Base-by-base conservation (phyloP, 2,888 invertebrate genomes). In the Autographa gamma region DNA sequence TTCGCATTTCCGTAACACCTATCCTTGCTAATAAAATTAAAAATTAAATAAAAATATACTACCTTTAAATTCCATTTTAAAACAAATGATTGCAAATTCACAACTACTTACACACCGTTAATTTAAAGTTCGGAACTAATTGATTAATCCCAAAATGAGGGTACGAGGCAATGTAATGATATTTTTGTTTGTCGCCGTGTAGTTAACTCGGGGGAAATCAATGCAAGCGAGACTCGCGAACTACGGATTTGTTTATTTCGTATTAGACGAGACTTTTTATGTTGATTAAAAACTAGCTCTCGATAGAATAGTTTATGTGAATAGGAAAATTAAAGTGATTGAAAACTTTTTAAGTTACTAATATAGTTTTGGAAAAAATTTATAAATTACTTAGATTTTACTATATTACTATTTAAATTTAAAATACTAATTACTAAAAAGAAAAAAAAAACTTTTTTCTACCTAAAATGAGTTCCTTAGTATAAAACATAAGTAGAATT, bases 161-260 rank as follows among this genome's bases (percentile, higher is more conserved):
- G 73, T 62, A 69, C 64, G 66, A 2, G 69, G 65, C 71, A 63
- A 78, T 67, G 74, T 80, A 78, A 82, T 74, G 67, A 73, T 79
- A 76, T 81, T 85, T 74, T 81, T 70, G 72, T 71, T 67, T 66
- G 43, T 66, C 31, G 73, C 41, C 69, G 60, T 65, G 31, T 69
- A 67, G 62, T 66, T 69, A 61, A 16, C 85, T 85, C 84, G 31
- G 66, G 87, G 85, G 85, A 85, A 86, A 87, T 87, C 88, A 87
- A 61, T 78, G 77, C 62, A 25, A 74, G 63, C 54, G 14, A 6
- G 5, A 25, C 58, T 41, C 66, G 63, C 16, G 60, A 34, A 71
- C 67, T 66, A 25, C 18, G 81, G 38, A 69, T 56, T 61, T 66
- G 61, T 77, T 66, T 41, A 68, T 69, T 56, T 38, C 18, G 18